Conservation (phyloP, 2,888 invertebrate species). For the Ophion obscuratus region DNA sequence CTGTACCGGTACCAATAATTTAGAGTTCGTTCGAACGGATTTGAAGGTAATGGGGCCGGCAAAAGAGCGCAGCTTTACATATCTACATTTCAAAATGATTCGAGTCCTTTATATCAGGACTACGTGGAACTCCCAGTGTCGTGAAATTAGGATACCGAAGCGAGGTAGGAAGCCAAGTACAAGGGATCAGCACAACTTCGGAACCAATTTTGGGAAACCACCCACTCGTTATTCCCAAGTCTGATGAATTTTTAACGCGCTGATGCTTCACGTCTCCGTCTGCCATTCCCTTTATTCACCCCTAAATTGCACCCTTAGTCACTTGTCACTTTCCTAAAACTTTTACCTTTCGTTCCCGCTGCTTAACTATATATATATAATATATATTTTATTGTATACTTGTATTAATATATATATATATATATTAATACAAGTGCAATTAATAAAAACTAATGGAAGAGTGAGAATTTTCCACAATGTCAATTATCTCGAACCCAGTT, state of each 20-base stretch:
- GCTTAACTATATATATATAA: neutral
- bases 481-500: neutral
- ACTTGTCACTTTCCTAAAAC: slow-evolving; percentile 5
- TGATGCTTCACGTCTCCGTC: slow-evolving; percentile 1
- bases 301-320: slow-evolving; percentile 12
- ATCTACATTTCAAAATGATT: neutral
- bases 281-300: slow-evolving; percentile 6
- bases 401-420: neutral
- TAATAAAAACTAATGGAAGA: neutral
- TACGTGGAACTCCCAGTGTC: neutral
- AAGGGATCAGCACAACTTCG: slow-evolving; percentile 1
- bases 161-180: neutral
- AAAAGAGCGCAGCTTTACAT: too few relatives aligned
- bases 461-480: neutral
- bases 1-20: neutral
- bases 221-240: neutral
- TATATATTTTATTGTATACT: too few relatives aligned
- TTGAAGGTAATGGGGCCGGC: neutral
- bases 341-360: neutral
- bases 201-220: slow-evolving; percentile 10
- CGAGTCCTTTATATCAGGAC: neutral
- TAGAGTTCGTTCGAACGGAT: neutral
- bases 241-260: slow-evolving; percentile 14
- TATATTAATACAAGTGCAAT: neutral
- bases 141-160: neutral